These are phyloP conservation scores for Crambe crambe DNA, from an alignment of 37 sponge, comb jelly and placozoan genomes.

Conservation along the genomic window DNA sequence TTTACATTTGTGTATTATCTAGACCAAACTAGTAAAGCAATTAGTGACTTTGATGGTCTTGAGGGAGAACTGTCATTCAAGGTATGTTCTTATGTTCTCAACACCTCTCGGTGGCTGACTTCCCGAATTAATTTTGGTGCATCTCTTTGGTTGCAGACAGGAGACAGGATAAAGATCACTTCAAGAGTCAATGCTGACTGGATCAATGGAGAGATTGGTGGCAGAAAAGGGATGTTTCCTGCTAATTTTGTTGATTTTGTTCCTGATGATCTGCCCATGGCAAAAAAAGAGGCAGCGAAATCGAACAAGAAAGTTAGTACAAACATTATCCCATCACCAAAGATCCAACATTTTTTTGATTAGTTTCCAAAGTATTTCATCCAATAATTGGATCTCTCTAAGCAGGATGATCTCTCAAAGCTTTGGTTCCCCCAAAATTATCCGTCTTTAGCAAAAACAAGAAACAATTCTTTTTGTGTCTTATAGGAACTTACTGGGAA, in stretches of 20 bases:
- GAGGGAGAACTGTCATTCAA: constrained; percentile 84
- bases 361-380: too few relatives aligned
- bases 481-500: constrained; percentile 21
- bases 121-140: too few relatives aligned
- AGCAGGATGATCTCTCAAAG: too few relatives aligned
- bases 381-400: too few relatives aligned
- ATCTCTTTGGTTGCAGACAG: constrained; percentile 33
- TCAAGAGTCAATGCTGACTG: constrained; percentile 58
- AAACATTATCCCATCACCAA: too few relatives aligned
- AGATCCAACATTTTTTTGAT: too few relatives aligned
- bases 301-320: too few relatives aligned
- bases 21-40: too few relatives aligned
- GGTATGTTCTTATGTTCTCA: constrained; percentile 19
- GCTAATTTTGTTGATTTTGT: constrained; percentile 45
- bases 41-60: constrained; percentile 73
- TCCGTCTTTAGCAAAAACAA: too few relatives aligned
- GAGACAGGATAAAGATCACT: constrained; percentile 36
- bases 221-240: constrained; percentile 53
- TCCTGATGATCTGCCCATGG: constrained; percentile 8
- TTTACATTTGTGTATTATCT: too few relatives aligned
- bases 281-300: neutral
- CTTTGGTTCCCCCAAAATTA: too few relatives aligned
- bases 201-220: constrained; percentile 47
- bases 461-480: neutral
- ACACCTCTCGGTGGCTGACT: too few relatives aligned